Base-by-base conservation (phyloP, 1,140 invertebrate genomes). In the Chelonus insularis region DNA sequence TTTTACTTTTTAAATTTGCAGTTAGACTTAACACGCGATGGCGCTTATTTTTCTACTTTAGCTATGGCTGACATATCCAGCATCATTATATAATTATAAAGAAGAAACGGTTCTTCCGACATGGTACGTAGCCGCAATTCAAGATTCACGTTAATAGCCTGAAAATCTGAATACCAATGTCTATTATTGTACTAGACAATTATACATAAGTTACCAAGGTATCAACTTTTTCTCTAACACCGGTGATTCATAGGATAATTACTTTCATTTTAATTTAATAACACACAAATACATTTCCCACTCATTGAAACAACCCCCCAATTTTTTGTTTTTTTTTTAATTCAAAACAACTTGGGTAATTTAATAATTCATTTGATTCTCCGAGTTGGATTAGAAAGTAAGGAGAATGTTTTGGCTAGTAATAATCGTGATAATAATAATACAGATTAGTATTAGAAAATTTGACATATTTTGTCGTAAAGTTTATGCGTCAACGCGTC, bases 11-110 rank as follows among this genome's bases (percentile, higher is more conserved):
- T 9, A 11, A 20, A 14, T 52, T 41, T 45, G 23, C 20, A 57
- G 25, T 23, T 51, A 43, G 39, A 48, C 36, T 23, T 57, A 48
- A 62, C 63, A 62, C 63, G 63, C 63, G 59, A 58, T 61, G 63
- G 39, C 55, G 58, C 54, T 65, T 56, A 50, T 64, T 64, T 65
- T 63, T 52, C 55, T 36, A 47, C 56, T 58, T 37, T 25, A 34
- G 50, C 59, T 55, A 43, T 57, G 45, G 45, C 43, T 52, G 23
- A 57, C 59, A 64, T 60, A 37, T 51, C 41, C 58, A 58, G 54
- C 63, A 60, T 64, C 63, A 64, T 64, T 64, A 60, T 54, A 57
- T 61, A 65, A 65, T 65, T 62, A 61, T 48, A 50, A 32, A 37
- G 48, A 47, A 60, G 57, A 39, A 60, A 57, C 43, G 52, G 54